Percentiles rank a stretch among this genome's conserved stretches.
These are phyloP conservation scores for Meteorus sp. DNA, from an alignment of 1,140 invertebrate species.

Conservation along the genomic window DNA sequence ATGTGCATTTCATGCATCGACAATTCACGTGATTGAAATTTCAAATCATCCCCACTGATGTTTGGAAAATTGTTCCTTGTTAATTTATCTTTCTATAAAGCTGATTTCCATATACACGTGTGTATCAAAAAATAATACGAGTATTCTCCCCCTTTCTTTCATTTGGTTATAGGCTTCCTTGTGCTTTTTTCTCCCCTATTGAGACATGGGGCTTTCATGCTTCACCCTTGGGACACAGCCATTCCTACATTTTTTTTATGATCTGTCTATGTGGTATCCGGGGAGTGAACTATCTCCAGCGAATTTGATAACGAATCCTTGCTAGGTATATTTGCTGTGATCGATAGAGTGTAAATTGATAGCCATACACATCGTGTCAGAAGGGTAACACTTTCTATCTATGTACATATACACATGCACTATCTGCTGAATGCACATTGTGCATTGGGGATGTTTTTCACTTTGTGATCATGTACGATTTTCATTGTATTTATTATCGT, in stretches of 20 bases:
- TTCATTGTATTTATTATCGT: not conserved
- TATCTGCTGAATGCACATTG: not conserved
- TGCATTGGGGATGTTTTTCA: too few relatives aligned
- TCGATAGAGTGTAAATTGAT: conserved; percentile 11
- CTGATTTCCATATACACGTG: too few relatives aligned
- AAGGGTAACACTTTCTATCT: not conserved
- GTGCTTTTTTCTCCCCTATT: not conserved
- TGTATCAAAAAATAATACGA: conserved; percentile 1
- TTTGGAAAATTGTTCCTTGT: too few relatives aligned
- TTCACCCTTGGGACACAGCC: conserved; percentile 7
- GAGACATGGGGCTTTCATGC: too few relatives aligned
- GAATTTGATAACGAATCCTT: conserved; percentile 17
- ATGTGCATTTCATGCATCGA: too few relatives aligned
- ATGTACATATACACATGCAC: not conserved
- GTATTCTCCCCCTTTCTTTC: conserved; percentile 1
- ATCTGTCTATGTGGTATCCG: conserved; percentile 7
- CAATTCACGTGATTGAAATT: too few relatives aligned
- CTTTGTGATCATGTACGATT: not conserved
- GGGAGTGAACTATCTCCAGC: not conserved
- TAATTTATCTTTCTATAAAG: too few relatives aligned
- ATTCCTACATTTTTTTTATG: conserved; percentile 18
- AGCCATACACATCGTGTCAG: conserved; percentile 2
- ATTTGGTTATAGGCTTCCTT: not conserved
- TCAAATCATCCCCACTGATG: too few relatives aligned
- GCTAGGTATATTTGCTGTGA: not conserved